Conservation (phyloP, 2,113 vertebrate genomes). For the Chlorodrepanis virens region DNA sequence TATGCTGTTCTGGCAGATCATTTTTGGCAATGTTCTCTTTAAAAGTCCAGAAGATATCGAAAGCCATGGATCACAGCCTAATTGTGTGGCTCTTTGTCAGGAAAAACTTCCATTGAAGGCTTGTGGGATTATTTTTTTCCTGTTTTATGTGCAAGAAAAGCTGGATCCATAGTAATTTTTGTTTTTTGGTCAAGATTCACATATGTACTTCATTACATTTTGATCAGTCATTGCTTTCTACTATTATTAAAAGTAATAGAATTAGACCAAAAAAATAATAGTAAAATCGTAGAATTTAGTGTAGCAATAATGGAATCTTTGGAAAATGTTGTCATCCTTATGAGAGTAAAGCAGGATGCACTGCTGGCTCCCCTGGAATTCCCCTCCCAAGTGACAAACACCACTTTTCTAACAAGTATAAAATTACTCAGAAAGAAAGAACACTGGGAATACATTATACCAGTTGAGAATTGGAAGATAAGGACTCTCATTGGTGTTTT, state of each 20-base stretch:
- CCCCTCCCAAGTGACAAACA: not conserved
- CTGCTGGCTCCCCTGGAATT: not conserved
- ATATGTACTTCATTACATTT: conserved; percentile 50
- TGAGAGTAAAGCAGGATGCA: not conserved
- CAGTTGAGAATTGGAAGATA: not conserved
- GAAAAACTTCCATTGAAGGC: conserved; percentile 14
- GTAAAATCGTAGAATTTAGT: not conserved
- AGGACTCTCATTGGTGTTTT: not conserved
- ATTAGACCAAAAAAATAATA: not conserved
- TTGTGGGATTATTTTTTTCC: not conserved
- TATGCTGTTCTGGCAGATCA: not conserved
- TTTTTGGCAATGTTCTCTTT: not conserved
- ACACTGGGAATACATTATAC: not conserved
- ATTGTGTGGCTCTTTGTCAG: conserved; percentile 37
- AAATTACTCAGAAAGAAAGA: not conserved
- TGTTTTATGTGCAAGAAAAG: not conserved
- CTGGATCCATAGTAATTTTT: not conserved
- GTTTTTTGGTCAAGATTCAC: conserved; percentile 23
- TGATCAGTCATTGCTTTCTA: conserved; percentile 20
- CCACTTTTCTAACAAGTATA: not conserved
- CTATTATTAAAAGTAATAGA: conserved; percentile 22
- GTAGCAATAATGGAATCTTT: not conserved
- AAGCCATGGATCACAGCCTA: conserved; percentile 30
- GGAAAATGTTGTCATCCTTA: not conserved
- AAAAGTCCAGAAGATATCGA: conserved; percentile 16